Percentiles rank a stretch among this genome's conserved stretches.
These are phyloP conservation scores for Hyperopisus bebe DNA, from an alignment of 2,113 vertebrate species.

Conservation along the genomic window DNA sequence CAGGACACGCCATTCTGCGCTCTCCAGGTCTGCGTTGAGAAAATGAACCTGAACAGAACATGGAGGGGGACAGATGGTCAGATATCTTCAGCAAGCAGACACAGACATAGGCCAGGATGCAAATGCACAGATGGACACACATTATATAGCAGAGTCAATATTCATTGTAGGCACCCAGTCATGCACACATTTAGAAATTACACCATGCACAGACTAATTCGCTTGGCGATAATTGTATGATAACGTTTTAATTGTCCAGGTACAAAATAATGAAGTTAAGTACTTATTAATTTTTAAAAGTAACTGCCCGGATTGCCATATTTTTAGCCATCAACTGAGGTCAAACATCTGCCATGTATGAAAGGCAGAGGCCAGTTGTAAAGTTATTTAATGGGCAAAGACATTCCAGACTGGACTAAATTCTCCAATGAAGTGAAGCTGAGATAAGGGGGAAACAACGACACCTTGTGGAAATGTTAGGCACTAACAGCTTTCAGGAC, in stretches of 20 bases:
- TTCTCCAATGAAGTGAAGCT: not conserved
- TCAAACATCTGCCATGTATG: not conserved
- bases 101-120: not conserved
- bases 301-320: not conserved
- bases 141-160: not conserved
- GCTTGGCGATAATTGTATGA: not conserved
- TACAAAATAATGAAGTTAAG: not conserved
- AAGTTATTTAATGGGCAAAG: not conserved
- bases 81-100: not conserved
- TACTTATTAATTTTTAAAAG: not conserved
- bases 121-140: not conserved
- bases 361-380: not conserved
- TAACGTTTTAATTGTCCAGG: not conserved
- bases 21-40: constrained; percentile 58
- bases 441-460: constrained; percentile 9
- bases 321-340: not conserved
- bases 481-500: not conserved
- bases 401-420: not conserved
- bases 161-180: not conserved
- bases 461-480: constrained; percentile 53
- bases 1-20: constrained; percentile 62
- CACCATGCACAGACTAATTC: not conserved
- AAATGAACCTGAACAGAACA: constrained; percentile 50
- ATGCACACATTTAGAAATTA: not conserved
- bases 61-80: not conserved